Evolutionary conservation across 1,140 invertebrate species (phyloP), one percentile per base, ranked within the genome.

Genomic region (Trichonephila clavata): DNA sequence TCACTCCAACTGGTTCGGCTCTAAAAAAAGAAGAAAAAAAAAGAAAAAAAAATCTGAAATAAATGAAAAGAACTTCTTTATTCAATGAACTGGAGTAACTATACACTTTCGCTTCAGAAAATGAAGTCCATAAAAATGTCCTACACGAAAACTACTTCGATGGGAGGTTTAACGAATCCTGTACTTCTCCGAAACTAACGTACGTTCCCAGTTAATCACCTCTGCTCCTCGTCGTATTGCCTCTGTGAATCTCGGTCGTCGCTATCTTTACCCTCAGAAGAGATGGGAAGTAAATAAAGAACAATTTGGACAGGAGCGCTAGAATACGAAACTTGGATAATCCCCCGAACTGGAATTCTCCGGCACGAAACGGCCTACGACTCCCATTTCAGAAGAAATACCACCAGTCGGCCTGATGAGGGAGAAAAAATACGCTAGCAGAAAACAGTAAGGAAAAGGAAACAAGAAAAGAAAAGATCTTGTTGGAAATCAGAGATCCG

Each of bases 401-500:
- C 39, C 86, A 39, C 39, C 60, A 13, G 63, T 10, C 20, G 0
- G 14, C 13, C 32, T 83, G 90, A 91, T 91, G 90, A 91, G 77
- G 21, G 21, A 61, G 60, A 81, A 87, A 27, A 61, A 50, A n/a
- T 50, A 50, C 50, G 43, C n/a, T 20, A 86, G 16, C 6, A 83
- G 24, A 83, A 83, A 83, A 27, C 32, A 24, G 32, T 10, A 27
- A 57, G 21, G 39, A 43, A 87, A 16, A 7, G 7, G 27, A 59
- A 80, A 32, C 32, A 80, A 61, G 43, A 65, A 57, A 50, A 18
- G 32, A 59, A 50, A 80, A 59, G 8, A 43, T 63, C 60, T 77
- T 77, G 27, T 77, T 91, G 68, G 90, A 84, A 91, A 91, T 91
- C 90, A 91, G 90, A 91, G 90, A 91, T 83, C 77, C 80, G 71